Evolutionary conservation across 2,113 vertebrate species (phyloP).

Genomic region (Sigmodon hispidus): DNA sequence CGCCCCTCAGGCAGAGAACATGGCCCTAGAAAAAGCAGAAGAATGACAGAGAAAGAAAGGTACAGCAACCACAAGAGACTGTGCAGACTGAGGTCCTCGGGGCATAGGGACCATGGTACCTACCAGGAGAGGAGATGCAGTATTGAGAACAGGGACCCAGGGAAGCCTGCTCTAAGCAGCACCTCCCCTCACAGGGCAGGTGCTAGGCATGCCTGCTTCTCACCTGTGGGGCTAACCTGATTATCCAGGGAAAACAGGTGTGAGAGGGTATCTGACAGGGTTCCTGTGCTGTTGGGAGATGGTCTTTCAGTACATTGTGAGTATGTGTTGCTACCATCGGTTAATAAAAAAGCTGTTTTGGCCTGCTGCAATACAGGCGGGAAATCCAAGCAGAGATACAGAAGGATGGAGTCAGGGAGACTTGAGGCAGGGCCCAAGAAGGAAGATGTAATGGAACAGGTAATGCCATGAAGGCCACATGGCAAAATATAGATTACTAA

Average conservation of each 20-base stretch:
- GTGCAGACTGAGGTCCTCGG: accelerated
- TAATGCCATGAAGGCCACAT: no score
- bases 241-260: not conserved
- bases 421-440: no score
- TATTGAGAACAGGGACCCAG: not conserved
- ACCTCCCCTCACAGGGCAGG: not conserved
- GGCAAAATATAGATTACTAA: no score
- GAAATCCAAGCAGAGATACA: no score
- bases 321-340: no score
- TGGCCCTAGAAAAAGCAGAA: not conserved
- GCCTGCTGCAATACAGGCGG: no score
- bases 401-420: no score
- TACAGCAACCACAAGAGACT: accelerated
- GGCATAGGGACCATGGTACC: not conserved
- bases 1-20: not conserved
- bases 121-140: not conserved
- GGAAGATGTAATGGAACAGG: no score
- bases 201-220: not conserved
- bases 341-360: no score
- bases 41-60: not conserved
- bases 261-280: not conserved
- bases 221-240: not conserved
- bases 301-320: no score
- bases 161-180: not conserved
- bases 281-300: no score